Evolutionary conservation across 2,113 vertebrate species (phyloP), one percentile per base, ranked within the genome.

Genomic region (Pseudorasbora parva): DNA sequence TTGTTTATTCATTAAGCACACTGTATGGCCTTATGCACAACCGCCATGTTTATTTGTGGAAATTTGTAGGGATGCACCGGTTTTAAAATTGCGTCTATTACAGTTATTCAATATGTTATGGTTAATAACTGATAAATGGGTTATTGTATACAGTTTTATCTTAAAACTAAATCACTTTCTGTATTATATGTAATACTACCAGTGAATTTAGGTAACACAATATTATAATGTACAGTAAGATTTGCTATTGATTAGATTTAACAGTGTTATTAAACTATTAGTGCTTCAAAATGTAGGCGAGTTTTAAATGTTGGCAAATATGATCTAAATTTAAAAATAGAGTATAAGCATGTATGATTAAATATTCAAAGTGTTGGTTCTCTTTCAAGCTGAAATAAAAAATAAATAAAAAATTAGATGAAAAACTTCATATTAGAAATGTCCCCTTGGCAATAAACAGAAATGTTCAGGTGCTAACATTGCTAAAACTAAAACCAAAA

Each of bases 1-100:
- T 41, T 76, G 59, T 41, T 49, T 64, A 25, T 43, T 78, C 12
- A 45, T 60, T 60, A 78, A 37, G 15, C 54, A 54, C 49, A 54
- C 72, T 30, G 72, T 54, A 21, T 8, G 25, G 25, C 17, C 25
- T 33, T 6, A 33, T 59, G 74, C 33, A 45, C 14, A 33, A 19
- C 17, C 0, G 19, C 0, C 30, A 23, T 76, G 19, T 57, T 76
- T 57, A 12, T 37, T 37, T 57, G 19, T 23, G 37, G 21, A 43
- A n/a, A 45, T 71, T 3, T 2, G 19, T 14, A 23, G 5, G 21
- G 68, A 43, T 69, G 37, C 37, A 12, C 21, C 37, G 6, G 0
- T 43, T 23, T 71, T 23, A 45, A 11, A 71, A 43, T 21, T 1
- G 3, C 37, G 15, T 17, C 15, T 15, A 51, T 51, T 5, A 51